These are phyloP conservation scores for Piprites chloris DNA, from an alignment of 2,113 vertebrate genomes.

Conservation along the genomic window DNA sequence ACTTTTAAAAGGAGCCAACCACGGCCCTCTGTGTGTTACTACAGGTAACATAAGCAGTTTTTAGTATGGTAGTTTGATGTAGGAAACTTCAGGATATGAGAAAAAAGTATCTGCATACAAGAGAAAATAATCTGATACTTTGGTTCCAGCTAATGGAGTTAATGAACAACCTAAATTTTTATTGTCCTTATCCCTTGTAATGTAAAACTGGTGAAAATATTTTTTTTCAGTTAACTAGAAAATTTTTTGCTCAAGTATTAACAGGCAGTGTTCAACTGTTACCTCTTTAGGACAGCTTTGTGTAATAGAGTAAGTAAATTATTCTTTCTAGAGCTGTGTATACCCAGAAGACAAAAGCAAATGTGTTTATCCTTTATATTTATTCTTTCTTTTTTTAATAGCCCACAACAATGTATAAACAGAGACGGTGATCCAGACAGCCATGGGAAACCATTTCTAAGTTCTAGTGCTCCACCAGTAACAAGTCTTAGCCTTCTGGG, in stretches of 20 bases:
- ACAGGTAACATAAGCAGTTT: not conserved
- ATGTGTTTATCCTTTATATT: slow-evolving; percentile 13
- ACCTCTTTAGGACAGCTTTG: not conserved
- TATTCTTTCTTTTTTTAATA: slow-evolving; percentile 46
- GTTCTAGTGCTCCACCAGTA: slow-evolving; percentile 91
- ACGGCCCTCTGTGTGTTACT: not conserved
- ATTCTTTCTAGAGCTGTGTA: not conserved
- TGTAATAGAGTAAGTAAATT: not conserved
- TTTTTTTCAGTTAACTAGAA: not conserved
- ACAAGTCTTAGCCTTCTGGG: slow-evolving; percentile 95
- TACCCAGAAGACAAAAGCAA: slow-evolving; percentile 43
- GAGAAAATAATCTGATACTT: not conserved
- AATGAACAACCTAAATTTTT: not conserved
- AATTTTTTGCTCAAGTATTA: not conserved
- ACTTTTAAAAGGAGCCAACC: not conserved
- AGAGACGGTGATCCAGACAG: slow-evolving; percentile 78
- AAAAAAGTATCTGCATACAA: not conserved
- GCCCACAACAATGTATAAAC: slow-evolving; percentile 78
- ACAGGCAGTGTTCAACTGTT: not conserved
- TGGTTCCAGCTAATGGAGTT: not conserved
- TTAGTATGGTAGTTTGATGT: not conserved
- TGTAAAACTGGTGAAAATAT: not conserved
- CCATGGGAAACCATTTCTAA: slow-evolving; percentile 86
- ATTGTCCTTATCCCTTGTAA: not conserved
- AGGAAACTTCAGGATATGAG: not conserved